These are phyloP conservation scores for Chaenogobius annularis DNA, from an alignment of 2,113 vertebrate species.

Conservation along the genomic window DNA sequence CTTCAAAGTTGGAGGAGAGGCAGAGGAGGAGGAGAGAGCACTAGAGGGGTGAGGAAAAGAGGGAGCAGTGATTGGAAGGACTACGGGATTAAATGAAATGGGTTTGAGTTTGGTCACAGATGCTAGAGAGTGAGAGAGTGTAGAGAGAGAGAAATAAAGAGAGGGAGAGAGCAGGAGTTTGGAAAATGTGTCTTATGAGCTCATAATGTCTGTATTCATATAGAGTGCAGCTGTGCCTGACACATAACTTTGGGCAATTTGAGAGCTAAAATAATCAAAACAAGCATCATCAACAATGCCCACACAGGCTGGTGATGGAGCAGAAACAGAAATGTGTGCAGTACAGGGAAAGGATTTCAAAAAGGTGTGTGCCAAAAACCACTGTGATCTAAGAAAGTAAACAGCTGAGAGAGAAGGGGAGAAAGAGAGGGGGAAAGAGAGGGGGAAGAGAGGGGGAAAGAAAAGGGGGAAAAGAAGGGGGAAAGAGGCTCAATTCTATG, in stretches of 20 bases:
- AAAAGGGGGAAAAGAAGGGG: constrained; percentile 35
- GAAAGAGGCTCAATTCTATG: constrained; percentile 57
- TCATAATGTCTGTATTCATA: too few relatives aligned
- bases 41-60: not conserved
- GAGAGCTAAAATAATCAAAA: too few relatives aligned
- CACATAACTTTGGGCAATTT: too few relatives aligned
- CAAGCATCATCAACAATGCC: not conserved
- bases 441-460: constrained; percentile 58
- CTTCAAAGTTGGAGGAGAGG: not conserved
- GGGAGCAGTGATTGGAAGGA: not conserved
- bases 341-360: not conserved
- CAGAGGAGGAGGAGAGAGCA: not conserved
- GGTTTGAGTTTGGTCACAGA: not conserved
- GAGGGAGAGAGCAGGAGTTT: not conserved
- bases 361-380: not conserved
- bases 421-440: constrained; percentile 40
- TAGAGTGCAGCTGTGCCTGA: too few relatives aligned
- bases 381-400: not conserved
- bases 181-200: too few relatives aligned
- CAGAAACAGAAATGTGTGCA: not conserved
- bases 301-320: not conserved
- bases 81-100: constrained; percentile 24
- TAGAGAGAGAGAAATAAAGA: not conserved
- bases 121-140: not conserved
- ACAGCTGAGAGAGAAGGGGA: not conserved